Base-by-base conservation (phyloP, 2,797 vertebrate species). In the Lithobates sylvaticus region DNA sequence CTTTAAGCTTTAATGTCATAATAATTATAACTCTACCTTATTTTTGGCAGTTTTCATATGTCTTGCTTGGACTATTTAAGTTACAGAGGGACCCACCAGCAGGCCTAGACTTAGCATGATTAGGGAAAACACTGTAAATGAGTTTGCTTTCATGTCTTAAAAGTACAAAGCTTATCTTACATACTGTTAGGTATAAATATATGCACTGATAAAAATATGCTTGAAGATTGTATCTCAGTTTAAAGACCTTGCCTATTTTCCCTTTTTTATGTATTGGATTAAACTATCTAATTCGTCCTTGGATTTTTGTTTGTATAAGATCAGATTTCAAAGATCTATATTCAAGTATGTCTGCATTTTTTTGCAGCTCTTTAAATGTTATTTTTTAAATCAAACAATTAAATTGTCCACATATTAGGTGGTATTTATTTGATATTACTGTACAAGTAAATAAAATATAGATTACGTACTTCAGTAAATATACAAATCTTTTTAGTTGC, bases 1-100 rank as follows among this genome's bases (percentile, higher is more conserved):
- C 29, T 42, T 79, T 67, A 74, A 58, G 23, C 69, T 79, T 79
- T 79, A 85, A 85, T 74, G 84, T 74, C 69, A 79, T 80, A 80
- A 68, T 69, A 79, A 79, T 85, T 85, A 68, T 58, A 80, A 73
- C 47, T 65, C 34, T 85, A 75, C 36, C 70, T 75, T 47, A 75
- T 80, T 27, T 61, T 54, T 58, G 39, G 34, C 76, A 42, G 23
- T 79, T 79, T 78, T 72, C 32, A 29, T 67, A 50, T 79, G 7
- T 6, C 10, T 39, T 74, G 39, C 69, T 84, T 76, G 47, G 34
- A 9, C 64, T 50, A 69, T 80, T 69, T 69, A 80, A 34, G 65
- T 23, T 29, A 80, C 27, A 21, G 32, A 67, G 42, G 64, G 42
- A 39, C 47, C 21, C 5, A 69, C 39, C 21, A 70, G 2, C 16